Percentiles rank a stretch among this genome's conserved stretches.
These are phyloP conservation scores for Andricus quercusramuli DNA, from an alignment of 2,888 invertebrate genomes.

Conservation along the genomic window DNA sequence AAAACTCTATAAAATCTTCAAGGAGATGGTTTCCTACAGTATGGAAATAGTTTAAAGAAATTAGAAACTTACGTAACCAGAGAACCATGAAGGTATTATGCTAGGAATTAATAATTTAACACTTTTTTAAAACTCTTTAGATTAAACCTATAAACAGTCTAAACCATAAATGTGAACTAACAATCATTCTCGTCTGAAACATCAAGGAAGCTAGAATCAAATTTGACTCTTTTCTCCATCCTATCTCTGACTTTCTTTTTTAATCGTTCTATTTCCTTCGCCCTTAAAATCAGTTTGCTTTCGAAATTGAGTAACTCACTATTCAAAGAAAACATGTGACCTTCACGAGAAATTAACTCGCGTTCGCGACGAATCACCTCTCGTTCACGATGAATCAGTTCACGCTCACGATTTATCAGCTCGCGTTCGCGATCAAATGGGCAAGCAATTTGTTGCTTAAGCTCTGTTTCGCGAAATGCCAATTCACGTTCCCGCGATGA, in stretches of 20 bases:
- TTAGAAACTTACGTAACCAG: no score
- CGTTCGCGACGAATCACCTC: neutral
- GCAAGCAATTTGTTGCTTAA: neutral
- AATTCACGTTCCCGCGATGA: neutral
- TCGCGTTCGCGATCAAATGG: neutral
- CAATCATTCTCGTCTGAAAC: neutral
- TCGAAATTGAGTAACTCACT: neutral
- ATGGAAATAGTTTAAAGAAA: no score
- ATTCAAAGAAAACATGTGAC: neutral
- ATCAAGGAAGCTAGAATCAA: neutral
- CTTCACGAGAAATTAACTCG: neutral
- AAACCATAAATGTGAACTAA: neutral
- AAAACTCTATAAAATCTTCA: no score
- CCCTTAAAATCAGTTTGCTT: neutral
- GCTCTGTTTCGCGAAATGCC: neutral
- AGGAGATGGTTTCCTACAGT: no score
- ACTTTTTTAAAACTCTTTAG: neutral
- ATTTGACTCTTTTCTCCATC: neutral
- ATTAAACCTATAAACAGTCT: neutral
- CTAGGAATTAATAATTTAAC: neutral
- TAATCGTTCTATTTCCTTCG: neutral
- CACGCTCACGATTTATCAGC: slow-evolving; percentile 2
- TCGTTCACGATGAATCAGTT: neutral
- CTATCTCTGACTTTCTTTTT: neutral
- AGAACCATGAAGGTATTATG: no score